Evolutionary conservation across 2,888 invertebrate genomes (phyloP).

Genomic region (Thumatha senex): DNA sequence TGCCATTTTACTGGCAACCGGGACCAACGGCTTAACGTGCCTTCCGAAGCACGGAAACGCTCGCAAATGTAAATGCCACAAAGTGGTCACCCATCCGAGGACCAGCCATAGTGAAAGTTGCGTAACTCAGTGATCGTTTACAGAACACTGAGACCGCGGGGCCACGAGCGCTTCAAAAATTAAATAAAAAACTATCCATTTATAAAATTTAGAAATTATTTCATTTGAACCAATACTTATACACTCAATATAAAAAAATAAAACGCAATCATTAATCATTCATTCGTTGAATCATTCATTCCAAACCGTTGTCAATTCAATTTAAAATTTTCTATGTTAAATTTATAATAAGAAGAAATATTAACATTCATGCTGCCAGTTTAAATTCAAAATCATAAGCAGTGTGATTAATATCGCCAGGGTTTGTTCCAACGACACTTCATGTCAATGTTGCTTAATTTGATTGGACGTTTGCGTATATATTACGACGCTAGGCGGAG

Average conservation of each 20-base stretch:
- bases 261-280: slow-evolving; percentile 43
- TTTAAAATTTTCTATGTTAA: slow-evolving; percentile 46
- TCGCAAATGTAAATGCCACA: too few relatives aligned
- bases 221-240: too few relatives aligned
- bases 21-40: too few relatives aligned
- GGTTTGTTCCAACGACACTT: slow-evolving; percentile 53
- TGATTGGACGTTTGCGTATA: slow-evolving; percentile 79
- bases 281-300: slow-evolving; percentile 33
- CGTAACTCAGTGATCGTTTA: too few relatives aligned
- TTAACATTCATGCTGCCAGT: slow-evolving; percentile 48
- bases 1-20: too few relatives aligned
- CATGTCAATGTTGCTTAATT: slow-evolving; percentile 70
- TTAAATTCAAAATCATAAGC: slow-evolving; percentile 43
- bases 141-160: too few relatives aligned
- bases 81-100: too few relatives aligned
- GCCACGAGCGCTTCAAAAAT: too few relatives aligned
- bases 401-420: slow-evolving; percentile 69
- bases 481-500: slow-evolving; percentile 68
- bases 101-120: too few relatives aligned
- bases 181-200: too few relatives aligned
- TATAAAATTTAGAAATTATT: too few relatives aligned
- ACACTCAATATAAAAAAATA: slow-evolving; percentile 6
- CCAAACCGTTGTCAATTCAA: slow-evolving; percentile 52
- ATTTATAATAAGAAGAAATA: slow-evolving; percentile 35
- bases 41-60: too few relatives aligned